Base-by-base conservation (phyloP, 2,888 invertebrate genomes). In the Epistrophe eligans region DNA sequence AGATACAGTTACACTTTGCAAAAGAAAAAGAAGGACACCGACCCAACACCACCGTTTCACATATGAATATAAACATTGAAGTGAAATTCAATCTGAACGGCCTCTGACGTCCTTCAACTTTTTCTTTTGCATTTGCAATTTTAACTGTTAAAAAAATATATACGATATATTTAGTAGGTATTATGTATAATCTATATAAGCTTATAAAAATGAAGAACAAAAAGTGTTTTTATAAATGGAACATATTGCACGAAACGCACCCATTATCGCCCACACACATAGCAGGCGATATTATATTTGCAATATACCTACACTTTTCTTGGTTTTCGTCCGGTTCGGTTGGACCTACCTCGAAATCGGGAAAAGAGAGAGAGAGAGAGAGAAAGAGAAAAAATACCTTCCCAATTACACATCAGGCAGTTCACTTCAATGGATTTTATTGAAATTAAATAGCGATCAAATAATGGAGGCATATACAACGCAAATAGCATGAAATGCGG, bases 191-290 rank as follows among this genome's bases (percentile, higher is more conserved):
- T 24, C 24, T 24, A 24, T 24, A 24, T 24, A 28, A 38, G 52
- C 24, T 70, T 35, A 24, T 52, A 40, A 24, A 58, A 55, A 43
- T 19, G 2, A 15, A 70, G 24, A 70, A 70, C 38, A 70, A 52
- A 52, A 70, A 70, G 40, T 43, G 28, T 5, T 38, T 48, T 48
- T 57, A 24, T n/a, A 55, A 73, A 70, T 76, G 55, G 57, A 77
- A 74, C 81, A 81, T 71, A 82, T 79, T 87, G 82, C 82, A 77
- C 57, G 15, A n/a, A 71, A 82, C 85, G 82, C 85, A 82, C 85
- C 85, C 82, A 82, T 71, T 66, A 74, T 87, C 82, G 85, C 85
- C 85, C 85, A 87, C 85, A 87, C 85, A 82, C 82, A 87, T 57
- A 73, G 82, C 77, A 57, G 57, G 73, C 43, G 70, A 62, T 62